phyloP scores from a whole-genome alignment of 2,797 vertebrate genomes.

The Sarcophilus harrisii region DNA sequence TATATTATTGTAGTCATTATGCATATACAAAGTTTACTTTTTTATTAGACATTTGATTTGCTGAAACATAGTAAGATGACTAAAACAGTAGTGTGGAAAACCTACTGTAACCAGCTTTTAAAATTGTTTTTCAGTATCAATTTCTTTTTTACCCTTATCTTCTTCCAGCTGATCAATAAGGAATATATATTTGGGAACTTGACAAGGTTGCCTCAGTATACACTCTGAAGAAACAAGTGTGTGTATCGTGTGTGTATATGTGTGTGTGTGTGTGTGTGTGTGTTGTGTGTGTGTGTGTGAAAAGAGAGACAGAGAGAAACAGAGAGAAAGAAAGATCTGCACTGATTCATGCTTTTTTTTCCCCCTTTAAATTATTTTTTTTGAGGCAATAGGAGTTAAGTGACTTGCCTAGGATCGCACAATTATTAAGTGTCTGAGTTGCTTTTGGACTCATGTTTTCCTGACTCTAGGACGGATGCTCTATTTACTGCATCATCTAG shows the following conservation, averaged over 20 bases:
- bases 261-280: neutral
- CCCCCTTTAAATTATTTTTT: neutral
- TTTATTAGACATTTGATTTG: neutral
- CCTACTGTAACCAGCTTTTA: neutral
- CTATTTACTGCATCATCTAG: neutral
- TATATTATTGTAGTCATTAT: neutral
- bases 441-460: neutral
- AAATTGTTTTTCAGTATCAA: neutral
- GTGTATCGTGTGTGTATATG: too few relatives aligned
- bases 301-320: too few relatives aligned
- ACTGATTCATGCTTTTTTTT: neutral
- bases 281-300: neutral
- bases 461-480: neutral
- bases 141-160: neutral
- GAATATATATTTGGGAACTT: neutral
- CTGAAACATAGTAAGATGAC: neutral
- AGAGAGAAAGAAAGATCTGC: neutral
- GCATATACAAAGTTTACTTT: neutral
- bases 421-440: neutral
- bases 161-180: neutral
- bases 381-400: neutral
- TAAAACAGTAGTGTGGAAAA: neutral
- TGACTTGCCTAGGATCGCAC: neutral
- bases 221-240: neutral
- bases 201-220: neutral